Percentiles rank a stretch among this genome's conserved stretches.
Conservation (phyloP, 2,888 invertebrate species). For the Syrphus vitripennis region DNA sequence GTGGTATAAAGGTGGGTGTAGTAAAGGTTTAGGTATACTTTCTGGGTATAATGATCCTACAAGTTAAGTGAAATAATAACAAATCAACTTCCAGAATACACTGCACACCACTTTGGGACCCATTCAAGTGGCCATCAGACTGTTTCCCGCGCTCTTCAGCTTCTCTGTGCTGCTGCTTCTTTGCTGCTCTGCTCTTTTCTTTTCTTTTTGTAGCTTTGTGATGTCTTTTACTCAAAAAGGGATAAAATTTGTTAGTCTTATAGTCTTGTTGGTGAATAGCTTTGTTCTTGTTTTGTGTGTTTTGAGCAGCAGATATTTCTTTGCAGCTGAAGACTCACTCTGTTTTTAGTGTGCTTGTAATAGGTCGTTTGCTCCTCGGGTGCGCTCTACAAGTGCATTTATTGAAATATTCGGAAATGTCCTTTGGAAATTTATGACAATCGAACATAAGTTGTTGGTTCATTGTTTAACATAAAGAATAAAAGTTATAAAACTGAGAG, state of each 20-base stretch:
- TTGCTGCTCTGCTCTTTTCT: neutral
- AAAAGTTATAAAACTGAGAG: too few relatives aligned
- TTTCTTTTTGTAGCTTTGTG: neutral
- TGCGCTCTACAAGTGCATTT: constrained; percentile 55
- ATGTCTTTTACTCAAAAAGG: constrained; percentile 9
- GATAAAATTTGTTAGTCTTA: constrained; percentile 21
- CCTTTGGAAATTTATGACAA: constrained; percentile 52
- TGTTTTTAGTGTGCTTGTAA: neutral
- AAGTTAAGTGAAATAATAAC: constrained; percentile 72
- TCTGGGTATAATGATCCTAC: constrained; percentile 68
- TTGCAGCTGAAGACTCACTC: constrained; percentile 34
- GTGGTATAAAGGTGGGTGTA: constrained; percentile 40
- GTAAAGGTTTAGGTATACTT: constrained; percentile 6
- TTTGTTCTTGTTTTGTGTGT: neutral
- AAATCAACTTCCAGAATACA: constrained; percentile 70
- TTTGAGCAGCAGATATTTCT: constrained; percentile 7
- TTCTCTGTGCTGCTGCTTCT: neutral
- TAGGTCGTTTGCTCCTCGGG: neutral
- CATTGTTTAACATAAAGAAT: too few relatives aligned
- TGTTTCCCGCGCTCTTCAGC: neutral
- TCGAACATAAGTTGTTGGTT: too few relatives aligned
- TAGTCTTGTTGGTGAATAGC: neutral
- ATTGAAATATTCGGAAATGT: constrained; percentile 56
- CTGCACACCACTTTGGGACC: constrained; percentile 54
- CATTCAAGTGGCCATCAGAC: constrained; percentile 54